Percentiles rank a stretch among this genome's conserved stretches.
phyloP scores from a whole-genome alignment of 2,113 vertebrate genomes.

The Crocuta crocuta region DNA sequence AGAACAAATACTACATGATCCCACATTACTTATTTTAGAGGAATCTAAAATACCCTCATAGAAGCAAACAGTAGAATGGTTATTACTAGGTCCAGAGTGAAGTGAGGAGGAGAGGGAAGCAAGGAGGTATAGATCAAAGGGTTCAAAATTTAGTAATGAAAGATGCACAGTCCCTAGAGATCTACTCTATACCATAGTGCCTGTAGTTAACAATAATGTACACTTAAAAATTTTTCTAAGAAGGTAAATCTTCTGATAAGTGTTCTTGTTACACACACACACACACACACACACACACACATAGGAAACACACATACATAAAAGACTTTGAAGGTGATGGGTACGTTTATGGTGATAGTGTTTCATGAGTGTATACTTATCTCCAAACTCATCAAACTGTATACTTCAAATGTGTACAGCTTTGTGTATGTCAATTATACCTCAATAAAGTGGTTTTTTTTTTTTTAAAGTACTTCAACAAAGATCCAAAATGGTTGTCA shows the following conservation, averaged over 20 bases:
- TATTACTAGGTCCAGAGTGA: not conserved
- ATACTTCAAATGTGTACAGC: not conserved
- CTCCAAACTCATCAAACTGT: not conserved
- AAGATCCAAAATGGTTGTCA: not conserved
- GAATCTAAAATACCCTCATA: not conserved
- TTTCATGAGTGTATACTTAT: not conserved
- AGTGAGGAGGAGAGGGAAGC: not conserved
- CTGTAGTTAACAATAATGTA: not conserved
- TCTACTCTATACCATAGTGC: not conserved
- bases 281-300: not conserved
- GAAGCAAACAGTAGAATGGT: not conserved
- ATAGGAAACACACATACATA: not conserved
- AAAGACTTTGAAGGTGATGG: not conserved
- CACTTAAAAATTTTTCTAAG: not conserved
- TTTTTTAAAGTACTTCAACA: not conserved
- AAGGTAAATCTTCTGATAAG: not conserved
- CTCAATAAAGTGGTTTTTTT: not conserved
- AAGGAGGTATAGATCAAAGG: not conserved
- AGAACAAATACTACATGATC: not conserved
- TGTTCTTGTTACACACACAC: not conserved
- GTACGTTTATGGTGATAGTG: not conserved
- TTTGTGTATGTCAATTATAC: not conserved
- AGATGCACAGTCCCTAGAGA: not conserved
- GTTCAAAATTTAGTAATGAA: not conserved
- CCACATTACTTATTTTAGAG: not conserved